A percentile compares a stretch with the other conserved stretches of the same genome.
Evolutionary conservation across 2,113 vertebrate species (phyloP).

Genomic region (Phycodurus eques): DNA sequence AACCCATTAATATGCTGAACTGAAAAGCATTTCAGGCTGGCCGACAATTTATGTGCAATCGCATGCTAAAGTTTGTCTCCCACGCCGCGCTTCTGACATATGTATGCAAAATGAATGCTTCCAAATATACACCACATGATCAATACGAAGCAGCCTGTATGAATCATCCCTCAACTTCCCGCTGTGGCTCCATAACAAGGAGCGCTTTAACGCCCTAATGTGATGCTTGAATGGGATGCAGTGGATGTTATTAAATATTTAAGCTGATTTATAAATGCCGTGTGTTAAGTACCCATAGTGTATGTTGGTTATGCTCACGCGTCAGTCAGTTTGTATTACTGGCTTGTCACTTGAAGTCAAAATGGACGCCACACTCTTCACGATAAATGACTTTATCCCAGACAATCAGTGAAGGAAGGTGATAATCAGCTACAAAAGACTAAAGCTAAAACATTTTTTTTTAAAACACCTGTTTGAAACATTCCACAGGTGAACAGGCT

Average conservation of each 20-base stretch:
- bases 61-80: neutral
- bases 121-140: neutral
- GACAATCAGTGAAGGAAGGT: neutral
- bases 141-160: neutral
- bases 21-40: neutral
- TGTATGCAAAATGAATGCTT: neutral
- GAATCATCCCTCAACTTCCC: neutral
- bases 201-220: neutral
- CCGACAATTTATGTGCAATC: neutral
- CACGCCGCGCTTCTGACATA: neutral
- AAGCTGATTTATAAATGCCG: constrained; percentile 36
- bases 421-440: no score
- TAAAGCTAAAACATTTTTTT: no score
- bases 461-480: no score
- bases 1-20: neutral
- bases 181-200: neutral
- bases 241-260: constrained; percentile 46
- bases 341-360: neutral
- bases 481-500: no score
- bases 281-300: neutral
- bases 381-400: neutral
- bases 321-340: neutral
- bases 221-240: constrained; percentile 11
- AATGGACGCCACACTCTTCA: neutral
- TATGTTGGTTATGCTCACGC: neutral